Evolutionary conservation across 2,888 invertebrate species (phyloP).

Genomic region (Drosophila histrio): DNA sequence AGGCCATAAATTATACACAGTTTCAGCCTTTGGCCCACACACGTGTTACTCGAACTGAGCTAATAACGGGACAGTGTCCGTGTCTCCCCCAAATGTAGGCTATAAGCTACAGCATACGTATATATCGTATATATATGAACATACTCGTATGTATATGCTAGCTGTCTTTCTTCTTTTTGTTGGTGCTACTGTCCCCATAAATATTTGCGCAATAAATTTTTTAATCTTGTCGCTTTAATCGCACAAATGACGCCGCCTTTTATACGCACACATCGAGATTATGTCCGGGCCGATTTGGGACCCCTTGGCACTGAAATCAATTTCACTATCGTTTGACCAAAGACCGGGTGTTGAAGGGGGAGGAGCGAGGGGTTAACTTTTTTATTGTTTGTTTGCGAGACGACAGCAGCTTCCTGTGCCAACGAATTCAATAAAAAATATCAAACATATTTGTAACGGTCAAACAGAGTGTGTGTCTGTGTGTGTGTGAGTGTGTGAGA

Average conservation of each 20-base stretch:
- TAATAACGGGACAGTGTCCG: constrained; percentile 71
- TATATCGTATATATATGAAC: background rate
- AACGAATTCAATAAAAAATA: constrained; percentile 73
- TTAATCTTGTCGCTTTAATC: constrained; percentile 85
- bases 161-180: constrained; percentile 14
- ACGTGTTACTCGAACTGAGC: constrained; percentile 69
- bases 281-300: constrained; percentile 41
- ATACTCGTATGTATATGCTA: constrained; percentile 20
- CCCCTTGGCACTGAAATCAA: constrained; percentile 81
- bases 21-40: constrained; percentile 62
- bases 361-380: constrained; percentile 28
- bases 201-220: constrained; percentile 85
- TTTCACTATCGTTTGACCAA: constrained; percentile 76
- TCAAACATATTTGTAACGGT: constrained; percentile 74
- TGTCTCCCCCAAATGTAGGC: constrained; percentile 60
- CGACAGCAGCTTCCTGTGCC: constrained; percentile 60
- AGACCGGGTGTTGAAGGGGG: background rate
- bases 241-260: constrained; percentile 83
- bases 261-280: constrained; percentile 53
- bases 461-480: constrained; percentile 14
- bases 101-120: too few species aligned
- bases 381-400: constrained; percentile 59
- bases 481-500: background rate
- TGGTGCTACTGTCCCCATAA: constrained; percentile 78
- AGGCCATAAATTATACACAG: constrained; percentile 72